Evolutionary conservation across 1,140 invertebrate genomes (phyloP).

Genomic region (Idris sp.): DNA sequence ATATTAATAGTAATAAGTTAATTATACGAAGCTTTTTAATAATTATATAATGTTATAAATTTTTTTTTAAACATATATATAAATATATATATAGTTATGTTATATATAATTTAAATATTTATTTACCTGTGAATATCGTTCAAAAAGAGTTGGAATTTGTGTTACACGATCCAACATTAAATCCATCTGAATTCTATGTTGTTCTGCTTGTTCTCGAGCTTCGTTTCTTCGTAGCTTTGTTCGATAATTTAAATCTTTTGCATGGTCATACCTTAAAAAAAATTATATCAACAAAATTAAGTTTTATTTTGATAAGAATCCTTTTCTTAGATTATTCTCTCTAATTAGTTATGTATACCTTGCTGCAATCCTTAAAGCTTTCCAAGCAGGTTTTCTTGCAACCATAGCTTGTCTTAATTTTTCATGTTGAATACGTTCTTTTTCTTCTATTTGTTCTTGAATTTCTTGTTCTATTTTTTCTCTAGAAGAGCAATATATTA

Average conservation of each 20-base stretch:
- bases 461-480: conserved; percentile 83
- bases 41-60: no score
- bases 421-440: conserved; percentile 79
- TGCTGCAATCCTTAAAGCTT: conserved; percentile 80
- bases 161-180: conserved; percentile 84
- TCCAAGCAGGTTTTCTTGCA: conserved; percentile 83
- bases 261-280: conserved; percentile 80
- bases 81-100: no score
- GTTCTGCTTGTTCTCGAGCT: conserved; percentile 82
- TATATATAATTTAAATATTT: no score
- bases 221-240: conserved; percentile 82
- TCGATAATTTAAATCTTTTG: conserved; percentile 81
- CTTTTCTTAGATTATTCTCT: no score
- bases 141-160: conserved; percentile 84
- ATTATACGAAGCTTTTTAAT: no score
- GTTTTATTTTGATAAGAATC: no score
- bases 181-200: conserved; percentile 84
- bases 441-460: conserved; percentile 80
- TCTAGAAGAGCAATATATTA: no score
- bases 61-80: no score
- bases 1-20: conserved; percentile 11
- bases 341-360: conserved; percentile 32
- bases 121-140: conserved; percentile 83
- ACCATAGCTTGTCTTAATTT: conserved; percentile 80
- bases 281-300: background rate